A percentile compares a stretch with the other conserved stretches of the same genome.
These are phyloP conservation scores for Amblyraja radiata DNA, from an alignment of 2,797 vertebrate genomes.

Conservation along the genomic window DNA sequence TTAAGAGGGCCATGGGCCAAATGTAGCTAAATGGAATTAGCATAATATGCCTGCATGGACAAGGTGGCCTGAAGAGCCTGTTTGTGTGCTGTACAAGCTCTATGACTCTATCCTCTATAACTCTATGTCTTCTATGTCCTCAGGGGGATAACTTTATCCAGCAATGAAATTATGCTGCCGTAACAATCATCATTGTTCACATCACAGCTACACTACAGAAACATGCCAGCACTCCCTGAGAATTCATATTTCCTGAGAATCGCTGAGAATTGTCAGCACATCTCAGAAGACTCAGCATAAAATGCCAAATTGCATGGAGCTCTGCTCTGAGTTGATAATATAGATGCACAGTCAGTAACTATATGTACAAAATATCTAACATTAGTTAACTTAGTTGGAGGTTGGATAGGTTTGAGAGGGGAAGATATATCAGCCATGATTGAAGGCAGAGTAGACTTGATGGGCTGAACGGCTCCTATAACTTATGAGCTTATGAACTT, in stretches of 20 bases:
- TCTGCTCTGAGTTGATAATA: neutral
- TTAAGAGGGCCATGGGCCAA: no score
- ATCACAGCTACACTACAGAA: neutral
- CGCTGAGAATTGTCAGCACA: neutral
- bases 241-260: neutral
- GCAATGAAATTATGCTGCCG: neutral
- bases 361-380: neutral
- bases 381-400: neutral
- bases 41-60: no score
- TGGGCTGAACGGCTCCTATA: no score
- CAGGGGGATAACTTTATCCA: neutral
- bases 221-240: neutral
- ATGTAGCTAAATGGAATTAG: no score
- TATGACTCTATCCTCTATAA: no score
- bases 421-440: no score
- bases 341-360: neutral
- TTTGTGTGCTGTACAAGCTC: no score
- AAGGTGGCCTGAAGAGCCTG: no score
- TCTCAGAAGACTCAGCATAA: neutral
- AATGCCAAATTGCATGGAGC: neutral
- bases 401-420: no score
- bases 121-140: neutral
- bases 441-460: no score
- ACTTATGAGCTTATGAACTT: no score
- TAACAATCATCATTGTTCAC: neutral